A percentile compares a stretch with the other conserved stretches of the same genome.
phyloP scores from a whole-genome alignment of 1,140 invertebrate genomes.

The Aricia agestis region DNA sequence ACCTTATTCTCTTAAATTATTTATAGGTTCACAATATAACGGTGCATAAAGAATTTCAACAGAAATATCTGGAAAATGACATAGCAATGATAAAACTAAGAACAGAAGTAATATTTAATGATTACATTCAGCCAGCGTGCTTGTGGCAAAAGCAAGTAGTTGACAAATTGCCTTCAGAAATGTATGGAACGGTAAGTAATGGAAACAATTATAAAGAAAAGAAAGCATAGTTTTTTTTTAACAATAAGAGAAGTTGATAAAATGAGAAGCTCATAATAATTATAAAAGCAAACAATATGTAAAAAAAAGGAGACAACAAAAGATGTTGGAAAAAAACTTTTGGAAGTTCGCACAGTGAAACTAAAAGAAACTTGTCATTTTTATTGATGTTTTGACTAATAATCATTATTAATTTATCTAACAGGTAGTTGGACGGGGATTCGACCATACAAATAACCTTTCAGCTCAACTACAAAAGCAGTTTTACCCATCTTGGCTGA shows the following conservation, averaged over 20 bases:
- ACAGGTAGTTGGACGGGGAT: neutral
- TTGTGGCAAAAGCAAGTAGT: constrained; percentile 37
- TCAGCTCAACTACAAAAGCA: neutral
- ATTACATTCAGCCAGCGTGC: constrained; percentile 49
- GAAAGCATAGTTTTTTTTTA: no score
- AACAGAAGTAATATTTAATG: constrained; percentile 32
- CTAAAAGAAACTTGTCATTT: no score
- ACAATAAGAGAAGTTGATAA: no score
- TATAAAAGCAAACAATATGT: no score
- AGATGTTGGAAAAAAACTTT: no score
- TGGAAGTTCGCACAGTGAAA: no score
- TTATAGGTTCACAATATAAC: constrained; percentile 45
- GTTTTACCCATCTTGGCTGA: neutral
- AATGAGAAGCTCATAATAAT: no score
- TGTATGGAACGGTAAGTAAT: constrained; percentile 38
- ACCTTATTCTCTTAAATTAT: neutral
- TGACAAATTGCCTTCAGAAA: constrained; percentile 29
- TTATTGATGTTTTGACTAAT: no score
- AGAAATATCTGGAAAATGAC: constrained; percentile 34
- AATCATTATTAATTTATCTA: neutral
- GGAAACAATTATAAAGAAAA: no score
- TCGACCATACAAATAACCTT: neutral
- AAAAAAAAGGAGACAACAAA: no score
- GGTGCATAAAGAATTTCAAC: constrained; percentile 40
- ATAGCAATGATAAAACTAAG: constrained; percentile 46